phyloP scores from a whole-genome alignment of 2,797 vertebrate genomes.

The Lagodon rhomboides region DNA sequence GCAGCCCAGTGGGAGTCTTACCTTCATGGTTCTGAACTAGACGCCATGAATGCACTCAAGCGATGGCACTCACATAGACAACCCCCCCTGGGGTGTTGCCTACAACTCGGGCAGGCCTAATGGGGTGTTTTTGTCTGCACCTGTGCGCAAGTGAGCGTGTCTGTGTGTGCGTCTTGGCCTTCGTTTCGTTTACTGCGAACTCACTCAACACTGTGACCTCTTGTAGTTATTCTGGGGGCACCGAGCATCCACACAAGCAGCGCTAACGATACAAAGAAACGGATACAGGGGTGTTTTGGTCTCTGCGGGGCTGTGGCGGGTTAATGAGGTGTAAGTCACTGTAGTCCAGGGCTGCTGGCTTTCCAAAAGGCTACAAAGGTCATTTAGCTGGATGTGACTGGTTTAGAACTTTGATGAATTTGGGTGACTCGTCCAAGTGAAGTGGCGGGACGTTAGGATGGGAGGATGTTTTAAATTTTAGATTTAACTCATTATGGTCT shows the following conservation, averaged over 20 bases:
- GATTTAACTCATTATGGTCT: neutral
- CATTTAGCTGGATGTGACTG: conserved; percentile 5
- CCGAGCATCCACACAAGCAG: neutral
- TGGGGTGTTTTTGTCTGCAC: conserved; percentile 54
- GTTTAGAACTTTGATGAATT: neutral
- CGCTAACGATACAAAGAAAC: conserved; percentile 53
- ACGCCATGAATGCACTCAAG: conserved; percentile 63
- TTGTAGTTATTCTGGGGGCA: conserved; percentile 53
- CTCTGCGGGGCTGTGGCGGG: conserved; percentile 18
- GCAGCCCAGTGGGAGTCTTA: conserved; percentile 15
- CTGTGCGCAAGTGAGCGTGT: conserved; percentile 25
- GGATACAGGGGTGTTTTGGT: conserved; percentile 46
- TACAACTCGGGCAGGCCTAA: conserved; percentile 39
- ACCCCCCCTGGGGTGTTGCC: conserved; percentile 18
- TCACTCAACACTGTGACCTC: conserved; percentile 57
- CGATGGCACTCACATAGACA: conserved; percentile 42
- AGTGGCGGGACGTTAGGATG: neutral
- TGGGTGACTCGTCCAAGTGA: neutral
- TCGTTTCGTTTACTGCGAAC: conserved; percentile 25
- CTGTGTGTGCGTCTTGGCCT: conserved; percentile 14
- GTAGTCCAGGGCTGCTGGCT: conserved; percentile 3
- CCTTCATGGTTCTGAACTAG: conserved; percentile 10
- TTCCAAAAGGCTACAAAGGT: conserved; percentile 33
- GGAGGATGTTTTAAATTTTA: neutral
- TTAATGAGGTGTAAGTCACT: conserved; percentile 59